These are phyloP conservation scores for Gorsachius magnificus DNA, from an alignment of 2,797 vertebrate species.

Conservation along the genomic window DNA sequence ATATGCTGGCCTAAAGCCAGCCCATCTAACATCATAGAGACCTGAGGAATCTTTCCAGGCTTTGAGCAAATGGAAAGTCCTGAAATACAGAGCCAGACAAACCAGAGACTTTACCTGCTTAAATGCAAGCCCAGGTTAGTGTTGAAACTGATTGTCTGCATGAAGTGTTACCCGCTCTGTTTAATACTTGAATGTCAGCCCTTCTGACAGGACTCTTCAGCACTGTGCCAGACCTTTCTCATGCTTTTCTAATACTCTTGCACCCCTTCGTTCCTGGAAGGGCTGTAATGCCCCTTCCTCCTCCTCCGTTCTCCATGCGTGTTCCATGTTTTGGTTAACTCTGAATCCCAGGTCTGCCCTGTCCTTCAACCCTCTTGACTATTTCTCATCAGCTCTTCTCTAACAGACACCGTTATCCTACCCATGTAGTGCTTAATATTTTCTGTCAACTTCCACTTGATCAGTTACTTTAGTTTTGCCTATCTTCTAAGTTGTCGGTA, in stretches of 20 bases:
- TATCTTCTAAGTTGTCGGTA: neutral
- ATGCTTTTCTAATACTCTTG: neutral
- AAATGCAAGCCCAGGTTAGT: neutral
- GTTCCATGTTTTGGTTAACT: neutral
- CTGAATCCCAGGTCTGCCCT: neutral
- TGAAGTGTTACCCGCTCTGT: fast-evolving
- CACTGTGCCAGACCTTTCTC: neutral
- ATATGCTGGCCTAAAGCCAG: neutral
- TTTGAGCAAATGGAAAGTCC: neutral
- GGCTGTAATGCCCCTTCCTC: neutral
- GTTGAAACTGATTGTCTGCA: neutral
- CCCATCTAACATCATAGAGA: neutral
- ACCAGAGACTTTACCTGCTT: neutral
- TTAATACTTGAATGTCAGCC: neutral
- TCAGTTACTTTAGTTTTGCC: neutral
- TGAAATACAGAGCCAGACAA: neutral
- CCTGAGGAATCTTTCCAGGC: neutral
- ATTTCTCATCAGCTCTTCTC: neutral
- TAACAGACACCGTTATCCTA: neutral
- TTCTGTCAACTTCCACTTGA: neutral
- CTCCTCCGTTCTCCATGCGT: fast-evolving
- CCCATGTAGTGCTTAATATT: neutral
- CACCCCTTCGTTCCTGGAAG: neutral
- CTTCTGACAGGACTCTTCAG: neutral
- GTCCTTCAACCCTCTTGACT: neutral